Percentiles rank a stretch among this genome's conserved stretches.
Conservation (phyloP, 2,797 vertebrate species). For the Hapalemur alaotrensis region DNA sequence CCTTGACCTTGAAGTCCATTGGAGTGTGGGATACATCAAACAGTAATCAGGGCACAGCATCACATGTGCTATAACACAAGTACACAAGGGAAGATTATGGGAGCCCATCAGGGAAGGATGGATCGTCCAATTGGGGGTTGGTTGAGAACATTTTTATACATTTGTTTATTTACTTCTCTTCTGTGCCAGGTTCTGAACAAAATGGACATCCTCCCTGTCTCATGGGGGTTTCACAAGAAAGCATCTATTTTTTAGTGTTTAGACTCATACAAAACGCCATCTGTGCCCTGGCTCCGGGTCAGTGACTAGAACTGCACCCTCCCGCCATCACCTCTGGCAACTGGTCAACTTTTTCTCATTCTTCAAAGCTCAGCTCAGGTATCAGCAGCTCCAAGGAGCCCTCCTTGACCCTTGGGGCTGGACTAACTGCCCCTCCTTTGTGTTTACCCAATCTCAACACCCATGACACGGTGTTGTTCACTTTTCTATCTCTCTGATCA, state of each 20-base stretch:
- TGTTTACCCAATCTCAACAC: neutral
- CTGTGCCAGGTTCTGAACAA: neutral
- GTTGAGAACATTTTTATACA: neutral
- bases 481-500: neutral
- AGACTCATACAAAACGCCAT: neutral
- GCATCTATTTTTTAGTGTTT: neutral
- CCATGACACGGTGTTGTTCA: fast-evolving
- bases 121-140: neutral
- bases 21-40: neutral
- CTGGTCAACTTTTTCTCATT: neutral
- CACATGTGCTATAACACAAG: neutral
- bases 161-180: neutral
- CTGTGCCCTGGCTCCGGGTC: neutral
- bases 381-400: neutral
- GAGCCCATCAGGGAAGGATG: neutral
- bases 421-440: neutral
- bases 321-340: neutral
- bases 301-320: neutral
- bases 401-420: neutral
- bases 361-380: neutral
- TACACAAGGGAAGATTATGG: neutral
- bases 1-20: constrained; percentile 29
- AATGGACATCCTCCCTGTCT: neutral
- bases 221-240: neutral
- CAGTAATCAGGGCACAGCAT: neutral